A percentile compares a stretch with the other conserved stretches of the same genome.
Conservation (phyloP, 2,113 vertebrate genomes). For the Sitta europaea region DNA sequence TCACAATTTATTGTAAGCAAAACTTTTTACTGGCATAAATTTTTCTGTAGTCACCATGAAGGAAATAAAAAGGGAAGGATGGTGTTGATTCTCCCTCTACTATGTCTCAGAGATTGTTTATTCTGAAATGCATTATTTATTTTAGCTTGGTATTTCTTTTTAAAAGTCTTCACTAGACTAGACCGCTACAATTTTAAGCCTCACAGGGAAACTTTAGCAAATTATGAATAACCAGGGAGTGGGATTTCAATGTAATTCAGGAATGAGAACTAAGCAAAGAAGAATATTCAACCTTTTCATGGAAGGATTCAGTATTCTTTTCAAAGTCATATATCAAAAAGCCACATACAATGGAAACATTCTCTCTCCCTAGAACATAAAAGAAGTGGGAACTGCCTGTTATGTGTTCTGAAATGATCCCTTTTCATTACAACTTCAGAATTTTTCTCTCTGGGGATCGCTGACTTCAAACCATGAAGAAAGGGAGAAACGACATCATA, state of each 20-base stretch:
- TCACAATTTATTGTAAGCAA: slow-evolving; percentile 10
- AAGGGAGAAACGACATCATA: slow-evolving; percentile 60
- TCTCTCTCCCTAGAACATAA: slow-evolving; percentile 63
- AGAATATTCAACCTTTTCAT: slow-evolving; percentile 66
- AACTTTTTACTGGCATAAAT: not conserved
- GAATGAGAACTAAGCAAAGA: slow-evolving; percentile 63
- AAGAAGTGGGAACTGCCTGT: slow-evolving; percentile 61
- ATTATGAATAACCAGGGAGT: slow-evolving; percentile 46
- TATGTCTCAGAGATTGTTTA: slow-evolving; percentile 15
- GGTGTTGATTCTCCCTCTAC: not conserved
- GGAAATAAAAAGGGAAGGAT: not conserved
- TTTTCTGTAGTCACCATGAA: not conserved
- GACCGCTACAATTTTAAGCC: not conserved
- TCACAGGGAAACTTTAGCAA: slow-evolving; percentile 39
- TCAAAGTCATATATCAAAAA: slow-evolving; percentile 74
- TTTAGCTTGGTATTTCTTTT: slow-evolving; percentile 35
- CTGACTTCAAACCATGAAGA: slow-evolving; percentile 67
- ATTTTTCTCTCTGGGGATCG: slow-evolving; percentile 67
- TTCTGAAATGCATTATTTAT: slow-evolving; percentile 25
- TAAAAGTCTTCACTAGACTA: not conserved
- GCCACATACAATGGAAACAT: slow-evolving; percentile 73
- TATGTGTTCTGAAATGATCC: slow-evolving; percentile 64
- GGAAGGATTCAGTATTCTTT: slow-evolving; percentile 65
- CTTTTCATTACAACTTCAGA: slow-evolving; percentile 70
- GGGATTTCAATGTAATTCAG: slow-evolving; percentile 63